A percentile compares a stretch with the other conserved stretches of the same genome.
These are phyloP conservation scores for Camelus dromedarius DNA, from an alignment of 2,113 vertebrate genomes.

Conservation along the genomic window DNA sequence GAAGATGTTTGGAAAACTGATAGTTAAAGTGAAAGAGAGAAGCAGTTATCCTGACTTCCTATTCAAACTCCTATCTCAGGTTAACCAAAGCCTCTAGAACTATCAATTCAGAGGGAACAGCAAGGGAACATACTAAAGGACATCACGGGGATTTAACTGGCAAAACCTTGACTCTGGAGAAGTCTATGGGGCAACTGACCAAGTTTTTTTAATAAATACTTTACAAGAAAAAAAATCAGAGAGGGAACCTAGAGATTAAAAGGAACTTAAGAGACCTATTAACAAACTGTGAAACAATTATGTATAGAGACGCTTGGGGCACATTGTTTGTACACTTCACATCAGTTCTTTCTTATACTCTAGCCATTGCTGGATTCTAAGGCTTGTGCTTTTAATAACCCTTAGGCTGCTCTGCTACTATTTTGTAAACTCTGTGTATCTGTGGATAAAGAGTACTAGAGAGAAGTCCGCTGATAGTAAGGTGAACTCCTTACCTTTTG, in stretches of 20 bases:
- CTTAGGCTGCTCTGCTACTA: neutral
- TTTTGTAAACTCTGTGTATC: neutral
- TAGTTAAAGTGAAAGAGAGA: neutral
- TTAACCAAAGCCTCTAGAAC: neutral
- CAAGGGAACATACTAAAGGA: neutral
- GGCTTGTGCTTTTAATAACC: neutral
- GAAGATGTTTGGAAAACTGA: neutral
- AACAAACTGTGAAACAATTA: neutral
- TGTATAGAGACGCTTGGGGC: neutral
- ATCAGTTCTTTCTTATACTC: neutral
- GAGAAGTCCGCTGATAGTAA: neutral
- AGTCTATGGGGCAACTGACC: neutral
- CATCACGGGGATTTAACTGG: neutral
- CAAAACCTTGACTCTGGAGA: neutral
- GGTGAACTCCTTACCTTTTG: neutral
- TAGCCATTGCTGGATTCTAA: neutral
- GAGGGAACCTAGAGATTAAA: neutral
- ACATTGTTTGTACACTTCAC: neutral
- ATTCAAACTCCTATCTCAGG: neutral
- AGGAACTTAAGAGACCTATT: neutral
- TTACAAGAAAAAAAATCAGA: neutral
- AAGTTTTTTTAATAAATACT: neutral
- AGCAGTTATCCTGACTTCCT: neutral
- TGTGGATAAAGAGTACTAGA: neutral
- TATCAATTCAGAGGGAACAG: neutral